A percentile compares a stretch with the other conserved stretches of the same genome.
Conservation (phyloP, 2,113 vertebrate species). For the Microtus oregoni region DNA sequence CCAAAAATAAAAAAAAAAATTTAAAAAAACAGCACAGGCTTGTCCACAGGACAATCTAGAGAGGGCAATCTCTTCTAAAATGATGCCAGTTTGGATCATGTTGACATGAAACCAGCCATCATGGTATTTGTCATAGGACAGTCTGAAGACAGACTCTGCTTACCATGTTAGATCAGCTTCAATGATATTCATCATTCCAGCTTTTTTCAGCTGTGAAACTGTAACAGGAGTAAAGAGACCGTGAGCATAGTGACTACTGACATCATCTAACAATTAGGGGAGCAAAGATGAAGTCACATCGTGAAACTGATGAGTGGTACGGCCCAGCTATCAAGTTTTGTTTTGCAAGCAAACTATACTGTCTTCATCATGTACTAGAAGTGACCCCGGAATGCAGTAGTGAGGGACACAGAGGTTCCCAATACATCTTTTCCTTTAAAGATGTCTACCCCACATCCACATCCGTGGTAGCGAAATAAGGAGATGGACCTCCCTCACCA, state of each 20-base stretch:
- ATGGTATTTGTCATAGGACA: background rate
- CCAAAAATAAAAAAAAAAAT: background rate
- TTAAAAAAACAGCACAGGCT: background rate
- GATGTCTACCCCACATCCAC: background rate
- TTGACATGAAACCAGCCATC: background rate
- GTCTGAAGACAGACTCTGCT: slow-evolving; percentile 20
- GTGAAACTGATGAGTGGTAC: background rate
- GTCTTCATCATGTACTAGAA: background rate
- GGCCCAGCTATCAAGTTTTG: background rate
- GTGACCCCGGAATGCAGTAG: background rate
- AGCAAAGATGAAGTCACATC: slow-evolving; percentile 9
- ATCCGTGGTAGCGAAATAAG: background rate
- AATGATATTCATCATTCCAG: background rate
- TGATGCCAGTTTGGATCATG: background rate
- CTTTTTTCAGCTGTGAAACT: slow-evolving; percentile 59
- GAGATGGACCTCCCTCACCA: no score
- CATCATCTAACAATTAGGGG: slow-evolving; percentile 33
- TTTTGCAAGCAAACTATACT: background rate
- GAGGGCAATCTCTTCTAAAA: background rate
- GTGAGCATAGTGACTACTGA: slow-evolving; percentile 23
- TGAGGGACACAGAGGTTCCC: background rate
- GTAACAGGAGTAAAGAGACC: slow-evolving; percentile 34
- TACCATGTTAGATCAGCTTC: slow-evolving; percentile 52
- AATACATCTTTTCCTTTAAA: slow-evolving; percentile 23
- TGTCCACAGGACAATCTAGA: background rate